Conservation (phyloP, 1,140 invertebrate species). For the Coptotermes formosanus region DNA sequence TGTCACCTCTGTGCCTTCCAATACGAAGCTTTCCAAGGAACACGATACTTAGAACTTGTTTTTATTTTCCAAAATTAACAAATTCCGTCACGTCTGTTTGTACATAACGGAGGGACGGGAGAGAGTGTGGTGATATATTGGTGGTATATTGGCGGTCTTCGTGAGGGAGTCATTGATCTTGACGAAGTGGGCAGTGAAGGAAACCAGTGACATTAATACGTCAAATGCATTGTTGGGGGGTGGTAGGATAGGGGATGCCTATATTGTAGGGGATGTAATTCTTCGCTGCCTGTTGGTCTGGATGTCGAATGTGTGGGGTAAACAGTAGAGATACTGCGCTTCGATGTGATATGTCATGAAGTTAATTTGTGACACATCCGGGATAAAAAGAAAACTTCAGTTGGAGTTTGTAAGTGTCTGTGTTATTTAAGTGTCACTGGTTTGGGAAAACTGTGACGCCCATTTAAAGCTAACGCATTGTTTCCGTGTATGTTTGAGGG, state of each 20-base stretch:
- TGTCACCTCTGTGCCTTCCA: too few relatives aligned
- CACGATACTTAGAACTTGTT: background rate
- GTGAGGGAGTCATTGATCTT: background rate
- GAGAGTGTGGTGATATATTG: background rate
- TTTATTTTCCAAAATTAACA: background rate
- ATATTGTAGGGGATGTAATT: constrained; percentile 12
- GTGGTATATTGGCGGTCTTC: background rate
- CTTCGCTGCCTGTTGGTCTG: background rate
- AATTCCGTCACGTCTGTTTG: constrained; percentile 8
- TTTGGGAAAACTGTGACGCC: too few relatives aligned
- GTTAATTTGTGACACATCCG: background rate
- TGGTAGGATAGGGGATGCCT: background rate
- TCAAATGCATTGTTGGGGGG: constrained; percentile 3
- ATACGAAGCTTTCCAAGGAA: too few relatives aligned
- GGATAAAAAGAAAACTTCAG: too few relatives aligned
- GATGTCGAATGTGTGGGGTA: background rate
- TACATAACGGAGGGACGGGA: background rate
- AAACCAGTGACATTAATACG: constrained; percentile 7
- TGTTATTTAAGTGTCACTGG: too few relatives aligned
- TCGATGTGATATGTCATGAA: background rate
- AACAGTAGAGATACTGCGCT: background rate
- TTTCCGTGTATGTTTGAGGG: too few relatives aligned
- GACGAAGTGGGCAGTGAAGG: background rate
- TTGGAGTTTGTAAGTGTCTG: too few relatives aligned
- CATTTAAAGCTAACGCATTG: too few relatives aligned